These are phyloP conservation scores for Malthinus flaveolus DNA, from an alignment of 2,888 invertebrate genomes.

Conservation along the genomic window DNA sequence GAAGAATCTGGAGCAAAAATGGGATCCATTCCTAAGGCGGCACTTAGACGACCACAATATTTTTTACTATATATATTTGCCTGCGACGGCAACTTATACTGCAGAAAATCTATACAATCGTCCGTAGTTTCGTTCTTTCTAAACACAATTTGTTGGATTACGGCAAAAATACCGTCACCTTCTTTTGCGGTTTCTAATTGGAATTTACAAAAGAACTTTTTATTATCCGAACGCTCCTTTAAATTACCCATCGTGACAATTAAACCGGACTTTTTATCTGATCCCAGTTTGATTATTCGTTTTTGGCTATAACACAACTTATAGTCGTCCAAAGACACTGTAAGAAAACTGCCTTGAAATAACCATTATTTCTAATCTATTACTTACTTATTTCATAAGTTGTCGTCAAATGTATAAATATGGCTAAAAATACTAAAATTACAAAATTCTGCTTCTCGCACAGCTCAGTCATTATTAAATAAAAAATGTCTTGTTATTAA, in stretches of 20 bases:
- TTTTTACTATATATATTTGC: constrained; percentile 38
- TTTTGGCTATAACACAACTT: constrained; percentile 34
- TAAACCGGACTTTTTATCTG: constrained; percentile 39
- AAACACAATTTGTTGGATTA: constrained; percentile 57
- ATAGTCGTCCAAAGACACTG: constrained; percentile 30
- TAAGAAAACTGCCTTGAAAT: background rate
- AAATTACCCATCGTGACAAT: constrained; percentile 42
- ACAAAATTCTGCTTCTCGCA: background rate
- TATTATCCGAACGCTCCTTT: constrained; percentile 38
- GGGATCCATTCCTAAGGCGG: constrained; percentile 38
- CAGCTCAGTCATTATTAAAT: constrained; percentile 4
- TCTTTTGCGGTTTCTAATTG: constrained; percentile 40
- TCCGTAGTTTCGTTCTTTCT: constrained; percentile 48
- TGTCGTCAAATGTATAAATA: background rate
- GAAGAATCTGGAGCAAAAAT: constrained; percentile 33
- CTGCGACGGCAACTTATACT: constrained; percentile 40
- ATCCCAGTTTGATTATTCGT: constrained; percentile 39
- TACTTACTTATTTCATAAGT: constrained; percentile 9
- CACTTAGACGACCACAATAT: constrained; percentile 51
- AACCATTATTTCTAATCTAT: background rate
- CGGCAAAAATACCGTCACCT: constrained; percentile 54
- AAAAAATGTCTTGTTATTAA: background rate
- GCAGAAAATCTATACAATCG: constrained; percentile 57
- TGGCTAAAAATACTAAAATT: background rate
- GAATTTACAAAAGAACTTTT: constrained; percentile 47